phyloP scores from a whole-genome alignment of 2,888 invertebrate species.

The Phyllotreta striolata region DNA sequence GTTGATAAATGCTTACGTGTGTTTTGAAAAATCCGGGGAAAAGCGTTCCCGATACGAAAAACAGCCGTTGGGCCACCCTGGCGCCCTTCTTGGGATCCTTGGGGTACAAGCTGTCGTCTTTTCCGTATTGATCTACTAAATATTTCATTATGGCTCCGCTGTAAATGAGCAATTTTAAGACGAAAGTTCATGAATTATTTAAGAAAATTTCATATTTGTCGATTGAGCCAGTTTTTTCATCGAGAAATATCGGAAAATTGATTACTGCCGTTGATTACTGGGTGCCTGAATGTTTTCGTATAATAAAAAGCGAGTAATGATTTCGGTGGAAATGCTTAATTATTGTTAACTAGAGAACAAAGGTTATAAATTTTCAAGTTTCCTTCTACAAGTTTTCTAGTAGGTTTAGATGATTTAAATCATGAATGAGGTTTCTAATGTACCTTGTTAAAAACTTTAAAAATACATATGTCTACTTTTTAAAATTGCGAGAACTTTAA shows the following conservation, averaged over 20 bases:
- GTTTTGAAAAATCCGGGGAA: constrained; percentile 64
- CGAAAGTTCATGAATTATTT: constrained; percentile 7
- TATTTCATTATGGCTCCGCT: constrained; percentile 75
- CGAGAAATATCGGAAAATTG: background rate
- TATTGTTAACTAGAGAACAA: too few relatives aligned
- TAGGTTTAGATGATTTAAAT: background rate
- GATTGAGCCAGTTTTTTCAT: background rate
- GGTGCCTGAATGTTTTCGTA: too few relatives aligned
- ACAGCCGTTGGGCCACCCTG: constrained; percentile 69
- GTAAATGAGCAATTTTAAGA: constrained; percentile 51
- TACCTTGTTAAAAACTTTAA: too few relatives aligned
- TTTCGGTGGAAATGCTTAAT: too few relatives aligned
- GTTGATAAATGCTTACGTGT: constrained; percentile 64
- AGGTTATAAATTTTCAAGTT: too few relatives aligned
- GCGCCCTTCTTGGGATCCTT: constrained; percentile 70
- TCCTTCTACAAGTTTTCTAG: constrained; percentile 7
- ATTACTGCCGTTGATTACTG: too few relatives aligned
- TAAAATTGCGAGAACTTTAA: too few relatives aligned
- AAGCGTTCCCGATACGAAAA: constrained; percentile 69
- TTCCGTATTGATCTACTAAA: constrained; percentile 71
- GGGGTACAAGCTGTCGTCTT: constrained; percentile 71
- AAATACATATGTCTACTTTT: too few relatives aligned
- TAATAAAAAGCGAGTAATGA: too few relatives aligned
- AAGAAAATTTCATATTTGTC: too few relatives aligned
- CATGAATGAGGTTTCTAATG: too few relatives aligned